A percentile compares a stretch with the other conserved stretches of the same genome.
phyloP scores from a whole-genome alignment of 2,888 invertebrate genomes.

The Bugulina stolonifera region DNA sequence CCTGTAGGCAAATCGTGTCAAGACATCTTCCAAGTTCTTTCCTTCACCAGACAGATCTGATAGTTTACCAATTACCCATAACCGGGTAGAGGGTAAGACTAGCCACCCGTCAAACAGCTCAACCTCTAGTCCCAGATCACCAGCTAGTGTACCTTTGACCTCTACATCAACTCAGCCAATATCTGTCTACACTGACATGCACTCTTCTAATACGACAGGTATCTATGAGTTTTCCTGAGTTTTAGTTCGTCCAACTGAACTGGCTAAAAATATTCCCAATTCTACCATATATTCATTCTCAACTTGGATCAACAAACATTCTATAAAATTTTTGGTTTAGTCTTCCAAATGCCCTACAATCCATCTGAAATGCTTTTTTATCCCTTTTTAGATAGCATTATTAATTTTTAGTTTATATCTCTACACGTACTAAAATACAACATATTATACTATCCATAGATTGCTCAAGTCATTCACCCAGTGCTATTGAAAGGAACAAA shows the following conservation, averaged over 20 bases:
- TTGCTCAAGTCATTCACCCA: slow-evolving; percentile 3
- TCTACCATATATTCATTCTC: too few species aligned
- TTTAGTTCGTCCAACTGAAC: too few species aligned
- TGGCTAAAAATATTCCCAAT: too few species aligned
- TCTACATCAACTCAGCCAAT: not conserved
- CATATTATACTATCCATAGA: not conserved
- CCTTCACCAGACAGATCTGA: slow-evolving; percentile 10
- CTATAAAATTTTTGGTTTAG: too few species aligned
- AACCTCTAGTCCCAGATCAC: not conserved
- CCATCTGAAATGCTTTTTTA: too few species aligned
- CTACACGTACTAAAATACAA: too few species aligned
- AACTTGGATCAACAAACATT: too few species aligned
- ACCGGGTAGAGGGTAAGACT: not conserved
- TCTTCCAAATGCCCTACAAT: too few species aligned
- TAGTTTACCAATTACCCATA: slow-evolving; percentile 7
- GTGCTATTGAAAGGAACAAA: slow-evolving; percentile 16
- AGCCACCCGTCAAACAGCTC: not conserved
- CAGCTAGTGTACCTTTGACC: not conserved
- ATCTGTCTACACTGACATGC: not conserved
- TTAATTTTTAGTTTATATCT: too few species aligned
- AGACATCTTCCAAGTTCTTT: not conserved
- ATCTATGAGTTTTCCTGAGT: not conserved
- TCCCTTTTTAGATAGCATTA: too few species aligned
- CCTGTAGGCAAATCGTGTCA: not conserved
- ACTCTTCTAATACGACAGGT: not conserved